These are phyloP conservation scores for Ceramica pisi DNA, from an alignment of 2,888 invertebrate species.

Conservation along the genomic window DNA sequence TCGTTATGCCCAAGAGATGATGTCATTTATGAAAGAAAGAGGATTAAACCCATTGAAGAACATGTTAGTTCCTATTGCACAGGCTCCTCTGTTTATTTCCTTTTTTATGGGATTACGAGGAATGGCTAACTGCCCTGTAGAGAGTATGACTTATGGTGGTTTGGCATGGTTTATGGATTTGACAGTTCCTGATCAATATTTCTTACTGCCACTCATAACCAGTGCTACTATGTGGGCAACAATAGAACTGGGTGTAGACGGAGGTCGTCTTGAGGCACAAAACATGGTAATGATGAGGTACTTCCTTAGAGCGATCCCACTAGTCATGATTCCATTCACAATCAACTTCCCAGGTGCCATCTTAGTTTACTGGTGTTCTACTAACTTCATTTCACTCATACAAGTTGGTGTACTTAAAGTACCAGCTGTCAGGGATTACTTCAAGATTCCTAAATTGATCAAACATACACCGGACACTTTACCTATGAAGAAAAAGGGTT, in stretches of 20 bases:
- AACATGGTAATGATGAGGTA: conserved; percentile 94
- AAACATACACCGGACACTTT: conserved; percentile 90
- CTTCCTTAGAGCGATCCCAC: conserved; percentile 93
- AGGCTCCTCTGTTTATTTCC: conserved; percentile 97
- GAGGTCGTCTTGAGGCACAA: conserved; percentile 92
- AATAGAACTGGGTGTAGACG: conserved; percentile 95
- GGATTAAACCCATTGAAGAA: conserved; percentile 95
- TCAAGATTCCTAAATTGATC: conserved; percentile 93
- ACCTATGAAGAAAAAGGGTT: conserved; percentile 94
- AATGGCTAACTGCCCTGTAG: conserved; percentile 98
- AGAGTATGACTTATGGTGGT: conserved; percentile 97
- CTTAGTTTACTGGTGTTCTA: conserved; percentile 97
- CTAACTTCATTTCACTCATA: conserved; percentile 95
- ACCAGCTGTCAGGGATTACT: conserved; percentile 93
- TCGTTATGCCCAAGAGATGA: conserved; percentile 94
- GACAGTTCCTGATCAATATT: conserved; percentile 97
- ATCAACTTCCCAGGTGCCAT: conserved; percentile 97
- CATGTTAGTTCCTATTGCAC: conserved; percentile 94
- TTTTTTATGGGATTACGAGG: conserved; percentile 96
- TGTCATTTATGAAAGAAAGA: conserved; percentile 95
- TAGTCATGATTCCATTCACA: conserved; percentile 95
- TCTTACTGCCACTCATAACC: conserved; percentile 96
- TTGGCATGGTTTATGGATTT: conserved; percentile 98
- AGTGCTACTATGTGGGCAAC: conserved; percentile 95
- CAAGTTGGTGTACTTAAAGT: conserved; percentile 95